Evolutionary conservation across 2,888 invertebrate species (phyloP).

Genomic region (Temnothorax unifasciatus): DNA sequence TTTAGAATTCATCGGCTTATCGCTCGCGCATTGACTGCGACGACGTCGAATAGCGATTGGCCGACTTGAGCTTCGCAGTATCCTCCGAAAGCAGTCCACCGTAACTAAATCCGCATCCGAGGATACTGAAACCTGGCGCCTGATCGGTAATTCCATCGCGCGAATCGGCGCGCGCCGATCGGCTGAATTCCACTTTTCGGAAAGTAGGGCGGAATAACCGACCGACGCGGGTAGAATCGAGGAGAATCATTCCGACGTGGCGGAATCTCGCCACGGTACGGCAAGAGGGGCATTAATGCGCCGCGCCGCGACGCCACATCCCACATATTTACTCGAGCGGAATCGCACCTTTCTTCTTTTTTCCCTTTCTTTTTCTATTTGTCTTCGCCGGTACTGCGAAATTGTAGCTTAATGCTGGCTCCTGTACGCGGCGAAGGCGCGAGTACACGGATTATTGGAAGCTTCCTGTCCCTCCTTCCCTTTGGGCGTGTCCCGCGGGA

Average conservation of each 20-base stretch:
- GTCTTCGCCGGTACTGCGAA: conserved; percentile 21
- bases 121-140: not conserved
- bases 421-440: conserved; percentile 57
- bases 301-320: conserved; percentile 9
- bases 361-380: conserved; percentile 31
- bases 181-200: conserved; percentile 40
- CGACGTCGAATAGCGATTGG: not conserved
- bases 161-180: conserved; percentile 29
- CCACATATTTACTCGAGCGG: conserved; percentile 61
- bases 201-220: conserved; percentile 14
- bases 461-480: conserved; percentile 46
- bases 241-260: conserved; percentile 43
- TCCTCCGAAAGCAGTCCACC: not conserved
- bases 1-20: conserved; percentile 35
- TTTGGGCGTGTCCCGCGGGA: conserved; percentile 51
- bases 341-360: conserved; percentile 33
- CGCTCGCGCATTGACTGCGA: conserved; percentile 16
- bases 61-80: conserved; percentile 28
- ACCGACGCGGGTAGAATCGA: not conserved
- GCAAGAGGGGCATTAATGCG: conserved; percentile 25
- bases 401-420: conserved; percentile 60
- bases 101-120: conserved; percentile 42
- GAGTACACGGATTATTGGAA: conserved; percentile 60
- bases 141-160: conserved; percentile 44
- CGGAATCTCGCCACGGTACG: conserved; percentile 51